Evolutionary conservation across 2,797 vertebrate species (phyloP).

Genomic region (Enteromius mattozi): DNA sequence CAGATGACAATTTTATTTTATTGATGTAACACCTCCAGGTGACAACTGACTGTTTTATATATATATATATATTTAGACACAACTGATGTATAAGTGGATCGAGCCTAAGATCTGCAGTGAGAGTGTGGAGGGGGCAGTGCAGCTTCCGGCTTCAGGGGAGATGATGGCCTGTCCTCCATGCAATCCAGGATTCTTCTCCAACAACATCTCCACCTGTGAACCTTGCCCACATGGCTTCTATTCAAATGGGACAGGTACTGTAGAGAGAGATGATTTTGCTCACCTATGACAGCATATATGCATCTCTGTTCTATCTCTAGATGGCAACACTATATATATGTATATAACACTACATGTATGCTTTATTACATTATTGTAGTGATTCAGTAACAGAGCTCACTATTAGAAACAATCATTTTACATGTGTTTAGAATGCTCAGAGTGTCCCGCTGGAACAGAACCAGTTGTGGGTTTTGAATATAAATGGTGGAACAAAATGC

Average conservation of each 20-base stretch:
- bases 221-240: slow-evolving; percentile 84
- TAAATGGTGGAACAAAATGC: slow-evolving; percentile 97
- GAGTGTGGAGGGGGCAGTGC: slow-evolving; percentile 73
- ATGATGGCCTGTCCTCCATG: slow-evolving; percentile 88
- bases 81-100: slow-evolving; percentile 96
- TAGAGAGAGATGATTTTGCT: neutral
- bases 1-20: neutral
- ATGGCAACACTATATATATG: neutral
- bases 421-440: slow-evolving; percentile 78
- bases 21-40: neutral
- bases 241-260: slow-evolving; percentile 89
- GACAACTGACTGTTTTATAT: neutral
- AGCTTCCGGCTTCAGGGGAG: slow-evolving; percentile 84
- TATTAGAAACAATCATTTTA: neutral
- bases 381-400: neutral
- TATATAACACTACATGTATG: neutral
- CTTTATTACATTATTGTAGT: neutral
- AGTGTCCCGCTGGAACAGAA: slow-evolving; percentile 89
- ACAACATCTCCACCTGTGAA: slow-evolving; percentile 83
- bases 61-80: slow-evolving; percentile 79
- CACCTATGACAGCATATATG: neutral
- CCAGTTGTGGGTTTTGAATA: slow-evolving; percentile 88
- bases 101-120: slow-evolving; percentile 92
- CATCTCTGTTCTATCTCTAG: neutral
- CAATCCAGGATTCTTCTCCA: slow-evolving; percentile 91